Percentiles rank a stretch among this genome's conserved stretches.
Conservation (phyloP, 2,113 vertebrate species). For the Epinephelus moara region DNA sequence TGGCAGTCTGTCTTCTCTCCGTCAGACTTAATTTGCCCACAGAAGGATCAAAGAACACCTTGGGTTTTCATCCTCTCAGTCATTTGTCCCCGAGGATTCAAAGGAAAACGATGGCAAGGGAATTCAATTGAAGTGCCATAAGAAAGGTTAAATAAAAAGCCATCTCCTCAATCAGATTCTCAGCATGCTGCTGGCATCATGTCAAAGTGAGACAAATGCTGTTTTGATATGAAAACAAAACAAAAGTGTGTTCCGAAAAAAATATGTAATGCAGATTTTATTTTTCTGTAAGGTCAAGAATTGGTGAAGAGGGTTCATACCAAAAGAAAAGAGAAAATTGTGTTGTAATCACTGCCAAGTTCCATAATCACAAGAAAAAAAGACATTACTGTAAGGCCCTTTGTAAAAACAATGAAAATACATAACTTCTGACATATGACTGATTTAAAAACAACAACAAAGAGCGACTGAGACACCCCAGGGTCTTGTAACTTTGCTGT, state of each 20-base stretch:
- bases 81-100: background rate
- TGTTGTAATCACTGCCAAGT: background rate
- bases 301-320: background rate
- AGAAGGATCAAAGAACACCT: background rate
- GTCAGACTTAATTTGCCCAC: background rate
- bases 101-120: background rate
- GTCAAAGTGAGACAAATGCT: no score
- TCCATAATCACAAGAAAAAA: no score
- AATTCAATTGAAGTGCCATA: background rate
- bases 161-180: no score
- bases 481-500: no score
- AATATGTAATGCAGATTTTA: no score
- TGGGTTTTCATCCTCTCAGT: background rate
- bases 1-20: background rate
- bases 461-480: no score
- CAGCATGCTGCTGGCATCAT: no score
- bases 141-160: background rate
- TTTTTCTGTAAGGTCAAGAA: background rate
- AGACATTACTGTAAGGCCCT: no score
- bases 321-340: background rate
- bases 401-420: no score
- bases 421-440: no score
- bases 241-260: background rate
- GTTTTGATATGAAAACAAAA: no score
- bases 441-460: no score